Percentiles rank a stretch among this genome's conserved stretches.
Evolutionary conservation across 2,888 invertebrate species (phyloP).

Genomic region (Drosophila nigricruria): DNA sequence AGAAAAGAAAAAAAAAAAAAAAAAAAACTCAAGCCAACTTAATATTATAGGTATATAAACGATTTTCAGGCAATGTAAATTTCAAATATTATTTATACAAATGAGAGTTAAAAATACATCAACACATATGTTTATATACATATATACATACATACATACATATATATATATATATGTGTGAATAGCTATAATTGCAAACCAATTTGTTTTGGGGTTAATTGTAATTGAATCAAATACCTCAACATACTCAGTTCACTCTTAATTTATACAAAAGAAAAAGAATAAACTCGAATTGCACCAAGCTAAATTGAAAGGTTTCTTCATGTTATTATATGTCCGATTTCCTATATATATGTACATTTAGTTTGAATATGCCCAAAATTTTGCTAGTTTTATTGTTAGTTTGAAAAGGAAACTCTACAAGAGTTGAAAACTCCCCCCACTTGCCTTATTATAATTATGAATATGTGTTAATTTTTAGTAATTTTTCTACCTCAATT

Average conservation of each 20-base stretch:
- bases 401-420: conserved; percentile 67
- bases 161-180: conserved; percentile 5
- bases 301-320: conserved; percentile 40
- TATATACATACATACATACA: conserved; percentile 17
- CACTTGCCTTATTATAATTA: conserved; percentile 75
- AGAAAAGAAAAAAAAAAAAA: neutral
- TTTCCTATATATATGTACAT: conserved; percentile 50
- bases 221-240: conserved; percentile 74
- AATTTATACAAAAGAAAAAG: conserved; percentile 17
- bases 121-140: conserved; percentile 22
- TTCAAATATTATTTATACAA: conserved; percentile 46
- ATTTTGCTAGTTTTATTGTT: conserved; percentile 68
- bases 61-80: conserved; percentile 47
- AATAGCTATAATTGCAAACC: conserved; percentile 30
- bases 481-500: conserved; percentile 80
- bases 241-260: conserved; percentile 61
- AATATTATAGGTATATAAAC: conserved; percentile 5
- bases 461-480: conserved; percentile 79
- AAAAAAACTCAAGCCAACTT: conserved; percentile 10
- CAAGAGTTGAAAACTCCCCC: conserved; percentile 63
- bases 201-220: conserved; percentile 34
- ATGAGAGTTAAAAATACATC: conserved; percentile 24
- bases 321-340: conserved; percentile 15
- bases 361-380: conserved; percentile 45
- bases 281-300: conserved; percentile 7